Percentiles rank a stretch among this genome's conserved stretches.
phyloP scores from a whole-genome alignment of 2,888 invertebrate species.

The Drosophila subquinaria region DNA sequence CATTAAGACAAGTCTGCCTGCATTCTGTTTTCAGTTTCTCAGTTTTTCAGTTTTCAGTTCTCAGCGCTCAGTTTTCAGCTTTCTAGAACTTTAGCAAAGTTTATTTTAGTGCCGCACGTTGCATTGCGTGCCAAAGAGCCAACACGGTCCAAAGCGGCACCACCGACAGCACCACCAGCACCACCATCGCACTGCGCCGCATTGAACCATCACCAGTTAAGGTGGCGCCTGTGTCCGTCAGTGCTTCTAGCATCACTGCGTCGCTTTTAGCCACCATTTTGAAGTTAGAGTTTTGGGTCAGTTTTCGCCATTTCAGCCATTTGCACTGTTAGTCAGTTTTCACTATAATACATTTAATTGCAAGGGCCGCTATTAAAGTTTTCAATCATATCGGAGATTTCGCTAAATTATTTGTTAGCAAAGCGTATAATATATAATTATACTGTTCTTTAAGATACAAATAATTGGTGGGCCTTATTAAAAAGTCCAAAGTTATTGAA shows the following conservation, averaged over 20 bases:
- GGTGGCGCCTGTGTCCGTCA: constrained; percentile 26
- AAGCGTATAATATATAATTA: too few species aligned
- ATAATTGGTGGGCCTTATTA: too few species aligned
- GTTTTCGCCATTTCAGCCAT: constrained; percentile 34
- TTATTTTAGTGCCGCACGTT: constrained; percentile 67
- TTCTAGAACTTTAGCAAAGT: constrained; percentile 58
- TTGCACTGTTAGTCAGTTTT: constrained; percentile 42
- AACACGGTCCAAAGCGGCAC: constrained; percentile 23
- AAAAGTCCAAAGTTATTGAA: too few species aligned
- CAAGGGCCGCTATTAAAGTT: constrained; percentile 34
- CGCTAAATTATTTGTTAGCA: too few species aligned
- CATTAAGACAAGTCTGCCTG: constrained; percentile 61
- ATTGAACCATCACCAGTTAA: constrained; percentile 9
- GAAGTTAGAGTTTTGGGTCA: constrained; percentile 57
- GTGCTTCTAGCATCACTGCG: constrained; percentile 29
- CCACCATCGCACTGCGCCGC: constrained; percentile 1
- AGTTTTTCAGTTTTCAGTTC: constrained; percentile 30
- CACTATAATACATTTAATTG: constrained; percentile 23
- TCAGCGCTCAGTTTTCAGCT: constrained; percentile 32
- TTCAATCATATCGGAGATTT: too few species aligned
- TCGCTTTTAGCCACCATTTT: constrained; percentile 36
- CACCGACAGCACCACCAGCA: neutral
- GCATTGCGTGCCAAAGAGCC: constrained; percentile 71
- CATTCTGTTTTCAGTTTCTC: constrained; percentile 30
- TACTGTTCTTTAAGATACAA: too few species aligned